phyloP scores from a whole-genome alignment of 2,888 invertebrate species.

The Drosophila algonquin region DNA sequence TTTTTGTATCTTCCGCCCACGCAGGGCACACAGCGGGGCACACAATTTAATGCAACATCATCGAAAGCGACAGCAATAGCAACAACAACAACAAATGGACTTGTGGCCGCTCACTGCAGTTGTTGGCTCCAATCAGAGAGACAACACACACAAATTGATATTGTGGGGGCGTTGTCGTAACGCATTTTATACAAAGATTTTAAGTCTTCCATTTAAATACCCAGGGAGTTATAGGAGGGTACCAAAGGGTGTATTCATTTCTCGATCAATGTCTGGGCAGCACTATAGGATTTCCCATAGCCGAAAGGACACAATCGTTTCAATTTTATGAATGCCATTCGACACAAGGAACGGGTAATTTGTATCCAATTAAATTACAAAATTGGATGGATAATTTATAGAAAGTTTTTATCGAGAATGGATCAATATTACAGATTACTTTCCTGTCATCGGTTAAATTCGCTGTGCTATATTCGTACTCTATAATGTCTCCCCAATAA shows the following conservation, averaged over 20 bases:
- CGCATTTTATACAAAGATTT: slow-evolving; percentile 60
- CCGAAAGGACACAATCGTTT: too few species aligned
- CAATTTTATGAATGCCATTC: too few species aligned
- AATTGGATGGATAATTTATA: too few species aligned
- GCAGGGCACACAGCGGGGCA: slow-evolving; percentile 54
- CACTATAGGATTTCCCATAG: background rate
- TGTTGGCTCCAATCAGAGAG: slow-evolving; percentile 68
- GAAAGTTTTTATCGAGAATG: too few species aligned
- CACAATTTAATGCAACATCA: slow-evolving; percentile 73
- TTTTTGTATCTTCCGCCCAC: slow-evolving; percentile 50
- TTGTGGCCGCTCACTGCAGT: slow-evolving; percentile 60
- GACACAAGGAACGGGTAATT: too few species aligned
- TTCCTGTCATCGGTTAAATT: background rate
- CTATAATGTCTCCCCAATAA: background rate
- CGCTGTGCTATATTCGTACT: background rate
- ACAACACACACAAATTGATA: slow-evolving; percentile 41
- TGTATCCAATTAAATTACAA: too few species aligned
- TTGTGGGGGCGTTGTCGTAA: slow-evolving; percentile 66
- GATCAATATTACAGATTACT: too few species aligned
- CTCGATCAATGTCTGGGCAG: background rate
- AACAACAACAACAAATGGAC: slow-evolving; percentile 60
- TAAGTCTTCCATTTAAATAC: slow-evolving; percentile 9
- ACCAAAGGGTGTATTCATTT: background rate
- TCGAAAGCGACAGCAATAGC: slow-evolving; percentile 44
- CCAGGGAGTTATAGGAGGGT: background rate